These are phyloP conservation scores for Ditula angustiorana DNA, from an alignment of 2,888 invertebrate species.

Conservation along the genomic window DNA sequence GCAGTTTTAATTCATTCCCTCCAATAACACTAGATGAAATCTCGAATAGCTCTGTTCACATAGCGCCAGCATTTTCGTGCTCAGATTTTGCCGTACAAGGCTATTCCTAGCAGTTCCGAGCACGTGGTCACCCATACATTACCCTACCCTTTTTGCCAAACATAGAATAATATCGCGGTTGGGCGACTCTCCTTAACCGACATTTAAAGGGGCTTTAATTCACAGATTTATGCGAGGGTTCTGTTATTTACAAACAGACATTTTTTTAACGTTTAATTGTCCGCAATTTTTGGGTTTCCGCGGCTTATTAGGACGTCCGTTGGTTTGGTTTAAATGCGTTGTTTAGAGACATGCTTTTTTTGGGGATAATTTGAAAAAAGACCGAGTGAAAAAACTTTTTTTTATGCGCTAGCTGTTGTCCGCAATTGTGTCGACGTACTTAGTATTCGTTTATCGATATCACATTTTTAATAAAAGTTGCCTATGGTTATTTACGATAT, in stretches of 20 bases:
- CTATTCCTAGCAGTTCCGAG: conserved; percentile 17
- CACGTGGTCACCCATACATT: conserved; percentile 36
- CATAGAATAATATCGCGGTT: conserved; percentile 23
- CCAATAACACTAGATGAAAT: conserved; percentile 21
- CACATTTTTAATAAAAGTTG: too few relatives aligned
- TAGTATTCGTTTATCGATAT: too few relatives aligned
- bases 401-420: too few relatives aligned
- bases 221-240: conserved; percentile 32
- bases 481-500: too few relatives aligned
- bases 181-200: conserved; percentile 18
- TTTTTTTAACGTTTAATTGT: conserved; percentile 28
- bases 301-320: too few relatives aligned
- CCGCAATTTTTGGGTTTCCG: conserved; percentile 11
- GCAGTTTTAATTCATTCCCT: neutral
- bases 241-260: too few relatives aligned
- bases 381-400: too few relatives aligned
- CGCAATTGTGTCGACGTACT: too few relatives aligned
- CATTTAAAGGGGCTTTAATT: conserved; percentile 32
- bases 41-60: conserved; percentile 11
- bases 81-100: conserved; percentile 17
- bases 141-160: conserved; percentile 11
- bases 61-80: conserved; percentile 15
- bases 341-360: neutral
- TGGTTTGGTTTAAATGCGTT: neutral
- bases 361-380: neutral